phyloP scores from a whole-genome alignment of 2,113 vertebrate species.

The Cyprinus carpio region DNA sequence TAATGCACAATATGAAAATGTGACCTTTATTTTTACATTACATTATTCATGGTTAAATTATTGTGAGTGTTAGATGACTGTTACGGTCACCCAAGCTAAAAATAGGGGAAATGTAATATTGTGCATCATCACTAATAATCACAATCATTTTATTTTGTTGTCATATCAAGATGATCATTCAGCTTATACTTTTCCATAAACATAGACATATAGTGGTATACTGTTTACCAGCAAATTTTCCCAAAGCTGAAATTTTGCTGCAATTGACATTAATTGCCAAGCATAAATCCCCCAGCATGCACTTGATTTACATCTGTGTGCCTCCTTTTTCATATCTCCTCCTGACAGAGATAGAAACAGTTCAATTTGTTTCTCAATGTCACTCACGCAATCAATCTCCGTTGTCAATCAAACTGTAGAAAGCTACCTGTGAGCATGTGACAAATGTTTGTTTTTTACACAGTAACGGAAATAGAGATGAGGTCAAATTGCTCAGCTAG shows the following conservation, averaged over 20 bases:
- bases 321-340: background rate
- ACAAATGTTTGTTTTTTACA: constrained; percentile 36
- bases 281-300: constrained; percentile 15
- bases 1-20: background rate
- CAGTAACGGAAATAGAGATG: constrained; percentile 34
- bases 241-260: background rate
- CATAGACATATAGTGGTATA: background rate
- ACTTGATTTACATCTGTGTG: constrained; percentile 9
- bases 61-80: background rate
- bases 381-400: constrained; percentile 5
- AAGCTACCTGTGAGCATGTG: background rate
- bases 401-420: constrained; percentile 33
- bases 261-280: constrained; percentile 14
- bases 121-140: background rate
- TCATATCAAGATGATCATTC: background rate
- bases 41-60: background rate
- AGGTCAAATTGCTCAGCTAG: constrained; percentile 10
- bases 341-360: constrained; percentile 5
- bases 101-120: background rate
- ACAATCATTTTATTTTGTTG: background rate
- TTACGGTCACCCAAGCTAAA: background rate
- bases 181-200: background rate
- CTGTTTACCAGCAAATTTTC: background rate
- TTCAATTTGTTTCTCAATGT: constrained; percentile 36
- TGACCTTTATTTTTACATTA: background rate